Base-by-base conservation (phyloP, 2,797 vertebrate genomes). In the Sebastes reedi region DNA sequence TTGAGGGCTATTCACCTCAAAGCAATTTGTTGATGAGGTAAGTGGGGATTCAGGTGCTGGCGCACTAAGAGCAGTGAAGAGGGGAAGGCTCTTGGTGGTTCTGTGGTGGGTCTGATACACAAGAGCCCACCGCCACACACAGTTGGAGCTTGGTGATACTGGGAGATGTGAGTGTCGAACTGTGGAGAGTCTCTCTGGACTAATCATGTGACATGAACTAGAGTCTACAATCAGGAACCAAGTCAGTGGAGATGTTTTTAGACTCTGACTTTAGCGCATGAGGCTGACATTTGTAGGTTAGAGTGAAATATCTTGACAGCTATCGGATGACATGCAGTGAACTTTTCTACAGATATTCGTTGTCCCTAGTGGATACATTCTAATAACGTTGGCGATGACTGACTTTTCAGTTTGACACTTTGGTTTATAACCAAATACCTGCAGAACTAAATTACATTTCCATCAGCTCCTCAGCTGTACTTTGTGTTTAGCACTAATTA, bases 21-120 rank as follows among this genome's bases (percentile, higher is more conserved):
- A 93, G 88, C 89, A 91, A 91, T 94, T 91, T 90, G 91, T 90
- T 93, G 93, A 93, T 93, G 89, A 85, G 89, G 83, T 91, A 92
- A 93, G 87, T 93, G 88, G 86, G 61, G 84, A 91, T 82, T 83
- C 72, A 46, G 77, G 71, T 72, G 69, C 59, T 10, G 55, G 73
- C 62, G 66, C 29, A 56, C 34, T 69, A 72, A 84, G 80, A 77
- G 77, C 70, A 60, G 68, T 62, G 67, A 75, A 72, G 85, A 84
- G 79, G 80, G 60, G 30, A 50, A 52, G 54, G 67, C 73, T 77
- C 30, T 71, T 5, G 22, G 67, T 34, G 64, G 64, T 67, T 84
- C 65, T 73, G 81, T 52, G 56, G 66, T 25, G 25, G 36, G 66
- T 72, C 42, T 27, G 87, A 83, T 78, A 83, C 75, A 84, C 34